These are phyloP conservation scores for Stenurella melanura DNA, from an alignment of 2,888 invertebrate genomes.

Conservation along the genomic window DNA sequence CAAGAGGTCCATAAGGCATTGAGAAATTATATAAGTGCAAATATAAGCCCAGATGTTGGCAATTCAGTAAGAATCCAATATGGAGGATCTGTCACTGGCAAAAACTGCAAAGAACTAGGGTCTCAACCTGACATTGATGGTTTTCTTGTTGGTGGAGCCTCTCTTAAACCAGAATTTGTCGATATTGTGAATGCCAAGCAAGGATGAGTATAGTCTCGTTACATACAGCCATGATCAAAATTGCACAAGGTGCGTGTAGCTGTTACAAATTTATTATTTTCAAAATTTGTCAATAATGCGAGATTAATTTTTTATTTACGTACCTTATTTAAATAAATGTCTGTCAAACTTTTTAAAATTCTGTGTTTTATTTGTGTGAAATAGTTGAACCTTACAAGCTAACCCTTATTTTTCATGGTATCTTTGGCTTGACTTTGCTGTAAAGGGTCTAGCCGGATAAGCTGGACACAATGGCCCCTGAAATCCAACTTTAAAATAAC, in stretches of 20 bases:
- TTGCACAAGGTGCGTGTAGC: background rate
- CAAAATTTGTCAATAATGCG: too few species aligned
- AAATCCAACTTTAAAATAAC: too few species aligned
- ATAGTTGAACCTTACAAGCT: too few species aligned
- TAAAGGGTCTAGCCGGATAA: too few species aligned
- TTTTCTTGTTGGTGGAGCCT: conserved; percentile 98
- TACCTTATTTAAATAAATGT: background rate
- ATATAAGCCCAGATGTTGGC: conserved; percentile 87
- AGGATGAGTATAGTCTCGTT: background rate
- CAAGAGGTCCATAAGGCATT: conserved; percentile 95
- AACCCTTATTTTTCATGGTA: too few species aligned
- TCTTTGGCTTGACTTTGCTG: too few species aligned
- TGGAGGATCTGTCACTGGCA: conserved; percentile 97
- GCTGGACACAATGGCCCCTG: too few species aligned
- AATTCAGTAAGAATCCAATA: conserved; percentile 92
- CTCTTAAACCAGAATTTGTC: conserved; percentile 97
- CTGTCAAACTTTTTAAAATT: too few species aligned
- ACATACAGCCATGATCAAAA: background rate
- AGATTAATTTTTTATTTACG: too few species aligned
- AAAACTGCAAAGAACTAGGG: conserved; percentile 92
- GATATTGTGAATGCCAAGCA: conserved; percentile 90
- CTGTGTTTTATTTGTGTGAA: too few species aligned
- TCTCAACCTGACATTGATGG: conserved; percentile 96
- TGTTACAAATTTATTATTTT: background rate
- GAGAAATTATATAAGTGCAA: conserved; percentile 88